phyloP scores from a whole-genome alignment of 2,797 vertebrate species.

The Gephyroberyx darwinii region DNA sequence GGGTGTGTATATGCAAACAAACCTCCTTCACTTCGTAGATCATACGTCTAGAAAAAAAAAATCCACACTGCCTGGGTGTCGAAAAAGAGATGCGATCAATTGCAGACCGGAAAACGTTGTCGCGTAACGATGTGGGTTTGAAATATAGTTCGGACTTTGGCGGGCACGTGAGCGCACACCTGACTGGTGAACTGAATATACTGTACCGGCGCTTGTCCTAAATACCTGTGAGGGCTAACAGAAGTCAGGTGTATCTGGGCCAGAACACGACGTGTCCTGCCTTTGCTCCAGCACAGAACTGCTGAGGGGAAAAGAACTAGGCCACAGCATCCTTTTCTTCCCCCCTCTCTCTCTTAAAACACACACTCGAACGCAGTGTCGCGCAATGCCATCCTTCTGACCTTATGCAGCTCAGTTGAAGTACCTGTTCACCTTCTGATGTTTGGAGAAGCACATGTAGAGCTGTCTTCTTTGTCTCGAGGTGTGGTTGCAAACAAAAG shows the following conservation, averaged over 20 bases:
- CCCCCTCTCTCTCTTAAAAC: conserved; percentile 35
- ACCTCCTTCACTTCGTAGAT: conserved; percentile 29
- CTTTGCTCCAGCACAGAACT: conserved; percentile 37
- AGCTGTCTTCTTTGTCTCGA: background rate
- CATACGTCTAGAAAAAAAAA: conserved; percentile 35
- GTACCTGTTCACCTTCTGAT: conserved; percentile 9
- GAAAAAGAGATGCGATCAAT: background rate
- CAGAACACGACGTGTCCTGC: conserved; percentile 56
- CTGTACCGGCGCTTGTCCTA: conserved; percentile 56
- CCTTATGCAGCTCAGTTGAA: background rate
- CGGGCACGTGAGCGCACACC: conserved; percentile 32
- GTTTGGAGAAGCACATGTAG: background rate
- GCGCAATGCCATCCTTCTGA: background rate
- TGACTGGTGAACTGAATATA: conserved; percentile 50
- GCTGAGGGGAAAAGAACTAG: conserved; percentile 61
- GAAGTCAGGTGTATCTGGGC: conserved; percentile 74
- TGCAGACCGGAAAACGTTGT: background rate
- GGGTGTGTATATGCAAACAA: conserved; percentile 58
- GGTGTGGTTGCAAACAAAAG: too few species aligned
- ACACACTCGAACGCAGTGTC: conserved; percentile 26
- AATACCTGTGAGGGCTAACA: conserved; percentile 67
- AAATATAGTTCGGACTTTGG: conserved; percentile 8
- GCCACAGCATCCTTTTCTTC: conserved; percentile 57
- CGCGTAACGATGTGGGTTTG: background rate
- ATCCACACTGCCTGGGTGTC: conserved; percentile 28